These are phyloP conservation scores for Bovichtus variegatus DNA, from an alignment of 2,797 vertebrate genomes.

Conservation along the genomic window DNA sequence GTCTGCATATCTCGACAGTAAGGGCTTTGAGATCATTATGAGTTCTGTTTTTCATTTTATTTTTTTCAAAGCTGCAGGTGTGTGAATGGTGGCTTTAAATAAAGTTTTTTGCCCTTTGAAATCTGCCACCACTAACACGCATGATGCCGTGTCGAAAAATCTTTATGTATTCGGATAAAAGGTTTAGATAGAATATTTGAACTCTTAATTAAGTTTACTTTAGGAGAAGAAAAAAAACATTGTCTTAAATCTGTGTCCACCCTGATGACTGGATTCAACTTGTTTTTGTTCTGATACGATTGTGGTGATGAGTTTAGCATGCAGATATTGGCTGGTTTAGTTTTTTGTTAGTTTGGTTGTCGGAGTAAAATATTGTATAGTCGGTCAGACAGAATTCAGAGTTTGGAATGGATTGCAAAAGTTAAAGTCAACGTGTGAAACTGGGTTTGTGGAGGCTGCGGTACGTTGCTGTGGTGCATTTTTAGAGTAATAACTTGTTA, in stretches of 20 bases:
- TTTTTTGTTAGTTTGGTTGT: conserved; percentile 14
- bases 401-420: conserved; percentile 24
- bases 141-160: conserved; percentile 73
- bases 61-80: conserved; percentile 15
- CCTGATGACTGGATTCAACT: conserved; percentile 36
- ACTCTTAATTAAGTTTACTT: conserved; percentile 88
- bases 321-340: conserved; percentile 64
- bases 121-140: conserved; percentile 1
- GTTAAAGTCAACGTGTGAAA: conserved; percentile 17
- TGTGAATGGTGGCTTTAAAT: conserved; percentile 9
- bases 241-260: conserved; percentile 84
- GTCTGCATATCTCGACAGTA: background rate
- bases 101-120: background rate
- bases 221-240: conserved; percentile 74
- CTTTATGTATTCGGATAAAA: conserved; percentile 82
- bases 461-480: background rate
- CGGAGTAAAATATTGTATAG: conserved; percentile 1
- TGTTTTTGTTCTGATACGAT: conserved; percentile 72
- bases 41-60: background rate
- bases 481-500: background rate
- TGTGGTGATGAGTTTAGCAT: conserved; percentile 86
- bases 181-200: conserved; percentile 82
- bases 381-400: background rate
- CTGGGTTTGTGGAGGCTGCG: conserved; percentile 21
- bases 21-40: background rate